phyloP scores from a whole-genome alignment of 2,113 vertebrate species.

The Syrmaticus mikado region DNA sequence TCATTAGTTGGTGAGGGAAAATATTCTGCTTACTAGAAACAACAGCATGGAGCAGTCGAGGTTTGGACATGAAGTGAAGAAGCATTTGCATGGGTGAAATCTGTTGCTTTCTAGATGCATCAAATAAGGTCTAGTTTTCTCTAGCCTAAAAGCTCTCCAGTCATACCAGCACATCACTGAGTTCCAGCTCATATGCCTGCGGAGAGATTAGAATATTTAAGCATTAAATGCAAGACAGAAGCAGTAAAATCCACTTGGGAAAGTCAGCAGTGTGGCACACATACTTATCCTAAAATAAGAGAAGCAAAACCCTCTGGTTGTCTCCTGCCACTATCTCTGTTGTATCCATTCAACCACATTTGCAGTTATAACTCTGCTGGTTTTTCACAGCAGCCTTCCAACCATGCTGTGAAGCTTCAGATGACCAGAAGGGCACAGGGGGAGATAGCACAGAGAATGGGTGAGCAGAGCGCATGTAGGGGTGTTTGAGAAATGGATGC shows the following conservation, averaged over 20 bases:
- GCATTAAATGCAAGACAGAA: background rate
- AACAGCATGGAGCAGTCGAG: background rate
- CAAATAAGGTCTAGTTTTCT: background rate
- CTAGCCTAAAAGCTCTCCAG: background rate
- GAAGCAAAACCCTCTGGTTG: background rate
- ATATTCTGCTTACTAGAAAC: background rate
- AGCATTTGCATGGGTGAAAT: background rate
- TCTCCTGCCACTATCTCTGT: accelerated
- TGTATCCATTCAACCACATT: accelerated
- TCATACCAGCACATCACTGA: background rate
- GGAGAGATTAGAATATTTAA: background rate
- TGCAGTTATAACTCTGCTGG: background rate
- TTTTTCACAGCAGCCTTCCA: background rate
- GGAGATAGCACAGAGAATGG: background rate
- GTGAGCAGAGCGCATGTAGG: background rate
- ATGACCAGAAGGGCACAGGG: accelerated
- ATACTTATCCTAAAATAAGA: background rate
- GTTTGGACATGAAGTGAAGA: background rate
- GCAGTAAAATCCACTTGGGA: background rate
- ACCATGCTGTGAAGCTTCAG: background rate
- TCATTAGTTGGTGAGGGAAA: background rate
- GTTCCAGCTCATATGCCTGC: background rate
- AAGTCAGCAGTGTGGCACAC: background rate
- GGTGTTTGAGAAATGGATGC: background rate
- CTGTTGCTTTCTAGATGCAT: background rate